Evolutionary conservation across 2,797 vertebrate species (phyloP).

Genomic region (Lacerta viridis): DNA sequence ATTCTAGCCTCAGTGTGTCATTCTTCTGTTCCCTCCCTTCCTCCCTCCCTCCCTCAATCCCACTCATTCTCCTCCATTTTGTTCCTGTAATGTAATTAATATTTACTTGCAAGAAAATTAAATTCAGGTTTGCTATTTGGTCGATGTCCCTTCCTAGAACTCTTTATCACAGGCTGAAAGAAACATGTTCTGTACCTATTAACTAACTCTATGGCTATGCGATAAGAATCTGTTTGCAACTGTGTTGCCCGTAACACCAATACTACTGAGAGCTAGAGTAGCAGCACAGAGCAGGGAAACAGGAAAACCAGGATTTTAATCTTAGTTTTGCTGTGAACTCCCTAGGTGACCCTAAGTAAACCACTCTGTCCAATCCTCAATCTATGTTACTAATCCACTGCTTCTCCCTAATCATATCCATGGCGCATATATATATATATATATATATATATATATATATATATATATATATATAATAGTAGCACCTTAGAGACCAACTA

Average conservation of each 20-base stretch:
- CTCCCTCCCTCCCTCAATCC: slow-evolving; percentile 19
- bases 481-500: too few species aligned
- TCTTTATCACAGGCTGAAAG: not conserved
- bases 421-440: too few species aligned
- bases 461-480: too few species aligned
- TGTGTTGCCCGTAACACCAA: not conserved
- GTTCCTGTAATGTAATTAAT: slow-evolving; percentile 12
- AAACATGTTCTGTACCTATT: slow-evolving; percentile 5
- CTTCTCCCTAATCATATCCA: too few species aligned
- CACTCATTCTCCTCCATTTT: not conserved
- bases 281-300: not conserved
- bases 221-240: not conserved
- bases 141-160: not conserved
- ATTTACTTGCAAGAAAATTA: slow-evolving; percentile 8
- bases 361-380: not conserved
- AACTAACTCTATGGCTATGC: not conserved
- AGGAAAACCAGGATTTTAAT: not conserved
- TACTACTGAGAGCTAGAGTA: not conserved
- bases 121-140: not conserved
- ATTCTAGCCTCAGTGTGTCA: slow-evolving; percentile 54
- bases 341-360: not conserved
- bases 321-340: not conserved
- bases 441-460: too few species aligned
- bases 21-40: slow-evolving; percentile 14
- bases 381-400: not conserved